phyloP scores from a whole-genome alignment of 35 echinoderm and acorn worm species.

The Hemicentrotus pulcherrimus region DNA sequence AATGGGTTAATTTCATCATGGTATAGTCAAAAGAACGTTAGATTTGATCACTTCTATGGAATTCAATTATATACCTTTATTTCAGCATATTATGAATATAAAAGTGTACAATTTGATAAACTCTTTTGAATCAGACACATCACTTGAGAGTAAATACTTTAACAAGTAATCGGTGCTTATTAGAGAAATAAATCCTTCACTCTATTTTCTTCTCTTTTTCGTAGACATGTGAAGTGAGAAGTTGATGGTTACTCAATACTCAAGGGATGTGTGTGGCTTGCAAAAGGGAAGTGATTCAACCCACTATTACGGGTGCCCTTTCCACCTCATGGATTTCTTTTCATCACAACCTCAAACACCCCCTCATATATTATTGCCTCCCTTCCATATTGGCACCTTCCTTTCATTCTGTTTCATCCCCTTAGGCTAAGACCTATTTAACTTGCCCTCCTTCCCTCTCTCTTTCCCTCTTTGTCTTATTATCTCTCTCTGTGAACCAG shows the following conservation, averaged over 20 bases:
- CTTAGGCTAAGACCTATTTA: neutral
- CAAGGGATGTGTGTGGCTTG: neutral
- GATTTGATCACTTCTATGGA: neutral
- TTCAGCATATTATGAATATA: neutral
- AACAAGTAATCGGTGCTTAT: neutral
- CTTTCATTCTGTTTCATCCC: neutral
- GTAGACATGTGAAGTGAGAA: neutral
- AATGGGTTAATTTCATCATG: neutral
- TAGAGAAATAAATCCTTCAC: neutral
- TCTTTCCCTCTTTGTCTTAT: neutral
- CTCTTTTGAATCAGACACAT: neutral
- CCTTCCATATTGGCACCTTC: neutral
- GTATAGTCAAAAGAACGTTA: neutral
- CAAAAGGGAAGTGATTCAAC: conserved; percentile 10
- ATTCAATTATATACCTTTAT: neutral
- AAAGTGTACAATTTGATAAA: neutral
- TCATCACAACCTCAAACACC: conserved; percentile 10
- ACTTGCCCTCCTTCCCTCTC: neutral
- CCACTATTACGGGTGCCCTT: neutral
- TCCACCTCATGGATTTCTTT: neutral
- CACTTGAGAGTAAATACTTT: neutral
- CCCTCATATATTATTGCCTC: neutral
- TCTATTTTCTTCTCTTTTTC: neutral
- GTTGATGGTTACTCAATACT: neutral
- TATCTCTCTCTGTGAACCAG: neutral